Evolutionary conservation across 2,888 invertebrate species (phyloP), one percentile per base, ranked within the genome.

Genomic region (Thera obeliscata): DNA sequence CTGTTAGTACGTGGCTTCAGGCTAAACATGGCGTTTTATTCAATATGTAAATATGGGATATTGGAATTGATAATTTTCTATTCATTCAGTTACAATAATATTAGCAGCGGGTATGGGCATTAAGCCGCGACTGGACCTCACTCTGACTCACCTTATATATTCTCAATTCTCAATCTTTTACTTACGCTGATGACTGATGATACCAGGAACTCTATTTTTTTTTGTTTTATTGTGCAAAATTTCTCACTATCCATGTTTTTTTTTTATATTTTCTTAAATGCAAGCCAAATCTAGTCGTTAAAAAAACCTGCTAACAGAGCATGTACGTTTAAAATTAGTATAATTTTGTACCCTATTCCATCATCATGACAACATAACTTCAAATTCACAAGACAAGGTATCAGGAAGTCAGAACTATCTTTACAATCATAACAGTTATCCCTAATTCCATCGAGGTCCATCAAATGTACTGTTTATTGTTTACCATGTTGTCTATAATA

Each of bases 401-500:
- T 35, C 11, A 35, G 41, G 35, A 48, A 62, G 41, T 54, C 33
- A 11, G 56, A 48, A 56, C 62, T 49, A 56, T 46, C 48, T 46
- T 55, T 12, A 62, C 49, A 55, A 55, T 12, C 35, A 38, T 61
- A 62, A 56, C 11, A 36, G 49, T 56, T 56, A 49, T 38, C 38
- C 49, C 52, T 6, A 56, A 52, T 52, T 52, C 33, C 36, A 46
- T 61, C 46, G n/a, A 49, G 56, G 55, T 61, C 12, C 61, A 48
- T 62, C 56, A 62, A 55, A 48, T 46, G n/a, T 48, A 46, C 48
- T n/a, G 55, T 36, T 38, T 56, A 56, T 22, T 49, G 49, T 49
- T 56, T 61, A 61, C 22, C 12, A 52, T 48, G 12, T 41, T 43
- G 35, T n/a, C 36, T 46, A 48, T 62, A 56, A 48, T 62, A 56